A percentile compares a stretch with the other conserved stretches of the same genome.
Conservation (phyloP, 1,140 invertebrate genomes). For the Harpegnathos saltator region DNA sequence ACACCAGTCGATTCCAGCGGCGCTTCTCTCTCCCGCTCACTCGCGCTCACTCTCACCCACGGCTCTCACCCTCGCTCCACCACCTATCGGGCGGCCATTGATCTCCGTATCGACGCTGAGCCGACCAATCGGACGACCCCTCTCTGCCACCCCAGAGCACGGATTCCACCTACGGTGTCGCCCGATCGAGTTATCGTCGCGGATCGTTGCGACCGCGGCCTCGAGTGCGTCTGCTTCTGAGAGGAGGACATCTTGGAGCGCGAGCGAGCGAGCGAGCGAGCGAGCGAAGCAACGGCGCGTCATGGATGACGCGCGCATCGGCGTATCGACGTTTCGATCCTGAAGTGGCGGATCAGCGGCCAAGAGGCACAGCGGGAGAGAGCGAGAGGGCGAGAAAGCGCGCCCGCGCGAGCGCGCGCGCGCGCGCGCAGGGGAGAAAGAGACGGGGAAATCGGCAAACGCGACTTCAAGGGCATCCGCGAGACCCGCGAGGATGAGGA, state of each 20-base stretch:
- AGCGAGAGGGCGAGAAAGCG: no score
- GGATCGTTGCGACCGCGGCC: slow-evolving; percentile 36
- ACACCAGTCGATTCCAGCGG: slow-evolving; percentile 32
- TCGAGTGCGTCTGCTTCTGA: not conserved
- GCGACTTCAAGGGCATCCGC: not conserved
- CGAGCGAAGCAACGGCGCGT: not conserved
- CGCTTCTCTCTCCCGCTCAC: slow-evolving; percentile 41
- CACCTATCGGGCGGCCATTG: slow-evolving; percentile 66
- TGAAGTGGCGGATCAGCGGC: not conserved
- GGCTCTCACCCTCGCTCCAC: slow-evolving; percentile 1
- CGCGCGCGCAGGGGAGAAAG: no score
- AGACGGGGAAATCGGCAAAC: not conserved
- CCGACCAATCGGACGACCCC: slow-evolving; percentile 50
- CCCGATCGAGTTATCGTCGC: slow-evolving; percentile 60
- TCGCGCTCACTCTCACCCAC: no score
- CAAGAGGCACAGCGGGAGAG: not conserved
- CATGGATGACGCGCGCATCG: slow-evolving; percentile 33
- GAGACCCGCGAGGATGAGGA: not conserved
- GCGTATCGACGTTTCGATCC: slow-evolving; percentile 62
- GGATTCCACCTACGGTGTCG: slow-evolving; percentile 49
- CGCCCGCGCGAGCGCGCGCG: no score
- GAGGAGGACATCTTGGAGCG: slow-evolving; percentile 65
- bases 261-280: no score
- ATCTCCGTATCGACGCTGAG: slow-evolving; percentile 77
- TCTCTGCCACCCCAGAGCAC: slow-evolving; percentile 27